A percentile compares a stretch with the other conserved stretches of the same genome.
Evolutionary conservation across 2,888 invertebrate genomes (phyloP).

Genomic region (Cremastinae sp.): DNA sequence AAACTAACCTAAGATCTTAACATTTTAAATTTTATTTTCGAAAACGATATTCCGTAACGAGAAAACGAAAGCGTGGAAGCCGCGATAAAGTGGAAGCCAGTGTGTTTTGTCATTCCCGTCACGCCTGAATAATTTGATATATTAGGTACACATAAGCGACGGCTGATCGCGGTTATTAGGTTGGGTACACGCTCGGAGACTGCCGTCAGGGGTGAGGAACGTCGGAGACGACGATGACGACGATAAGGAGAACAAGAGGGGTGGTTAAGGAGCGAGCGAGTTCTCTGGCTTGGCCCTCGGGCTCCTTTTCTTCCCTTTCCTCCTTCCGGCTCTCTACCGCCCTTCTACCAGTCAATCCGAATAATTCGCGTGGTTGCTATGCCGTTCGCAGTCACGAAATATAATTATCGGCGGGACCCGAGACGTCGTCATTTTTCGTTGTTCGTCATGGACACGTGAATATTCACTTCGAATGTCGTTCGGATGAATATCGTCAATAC

Average conservation of each 20-base stretch:
- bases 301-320: conserved; percentile 38
- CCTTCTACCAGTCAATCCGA: conserved; percentile 45
- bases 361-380: conserved; percentile 76
- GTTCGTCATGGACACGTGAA: conserved; percentile 17
- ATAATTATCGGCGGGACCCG: conserved; percentile 74
- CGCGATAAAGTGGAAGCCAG: conserved; percentile 16
- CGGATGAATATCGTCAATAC: no score
- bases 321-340: conserved; percentile 42
- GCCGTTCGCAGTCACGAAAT: conserved; percentile 75
- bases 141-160: conserved; percentile 78
- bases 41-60: conserved; percentile 9
- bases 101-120: conserved; percentile 72
- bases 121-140: conserved; percentile 78
- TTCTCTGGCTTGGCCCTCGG: conserved; percentile 51
- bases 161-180: conserved; percentile 79
- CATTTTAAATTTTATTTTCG: conserved; percentile 18
- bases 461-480: conserved; percentile 8
- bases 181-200: conserved; percentile 74
- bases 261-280: conserved; percentile 66
- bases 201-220: conserved; percentile 26
- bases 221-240: conserved; percentile 37
- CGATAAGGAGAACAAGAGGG: conserved; percentile 35
- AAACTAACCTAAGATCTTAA: not conserved
- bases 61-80: not conserved
- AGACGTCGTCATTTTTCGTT: conserved; percentile 38